Percentiles rank a stretch among this genome's conserved stretches.
Evolutionary conservation across 2,888 invertebrate species (phyloP).

Genomic region (Tetropium fuscum): DNA sequence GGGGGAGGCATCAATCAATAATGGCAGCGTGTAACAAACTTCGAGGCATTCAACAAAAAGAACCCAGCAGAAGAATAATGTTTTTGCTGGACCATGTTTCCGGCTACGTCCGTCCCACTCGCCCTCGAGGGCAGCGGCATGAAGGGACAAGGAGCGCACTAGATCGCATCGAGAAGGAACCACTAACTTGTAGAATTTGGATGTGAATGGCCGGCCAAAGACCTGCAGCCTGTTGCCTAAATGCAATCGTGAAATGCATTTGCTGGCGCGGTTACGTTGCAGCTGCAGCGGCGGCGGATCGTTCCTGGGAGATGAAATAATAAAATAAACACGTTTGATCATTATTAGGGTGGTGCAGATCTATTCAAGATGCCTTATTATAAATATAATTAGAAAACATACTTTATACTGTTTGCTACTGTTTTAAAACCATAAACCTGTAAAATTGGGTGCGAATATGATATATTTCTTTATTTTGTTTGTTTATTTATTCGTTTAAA

Average conservation of each 20-base stretch:
- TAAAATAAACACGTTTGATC: too few species aligned
- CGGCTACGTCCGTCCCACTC: conserved; percentile 44
- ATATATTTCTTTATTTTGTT: too few species aligned
- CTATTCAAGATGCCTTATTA: too few species aligned
- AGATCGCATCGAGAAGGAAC: conserved; percentile 44
- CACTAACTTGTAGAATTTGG: conserved; percentile 54
- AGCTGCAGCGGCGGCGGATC: conserved; percentile 9
- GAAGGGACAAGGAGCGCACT: conserved; percentile 19
- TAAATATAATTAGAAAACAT: too few species aligned
- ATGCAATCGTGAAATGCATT: conserved; percentile 32
- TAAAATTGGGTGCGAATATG: too few species aligned
- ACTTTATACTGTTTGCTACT: too few species aligned
- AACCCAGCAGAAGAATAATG: conserved; percentile 33
- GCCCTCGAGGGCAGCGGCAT: conserved; percentile 17
- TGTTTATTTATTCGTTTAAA: too few species aligned
- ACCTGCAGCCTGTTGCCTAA: conserved; percentile 54
- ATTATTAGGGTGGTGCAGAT: too few species aligned
- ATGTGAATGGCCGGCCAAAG: conserved; percentile 65
- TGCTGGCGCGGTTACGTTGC: conserved; percentile 19
- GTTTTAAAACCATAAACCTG: too few species aligned
- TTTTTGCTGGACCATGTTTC: conserved; percentile 50
- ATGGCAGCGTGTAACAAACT: conserved; percentile 36
- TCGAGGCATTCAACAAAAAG: conserved; percentile 41
- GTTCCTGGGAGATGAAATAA: background rate
- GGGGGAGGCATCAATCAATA: conserved; percentile 28